Percentiles rank a stretch among this genome's conserved stretches.
Conservation (phyloP, 1,140 invertebrate species). For the Danaus plexippus region DNA sequence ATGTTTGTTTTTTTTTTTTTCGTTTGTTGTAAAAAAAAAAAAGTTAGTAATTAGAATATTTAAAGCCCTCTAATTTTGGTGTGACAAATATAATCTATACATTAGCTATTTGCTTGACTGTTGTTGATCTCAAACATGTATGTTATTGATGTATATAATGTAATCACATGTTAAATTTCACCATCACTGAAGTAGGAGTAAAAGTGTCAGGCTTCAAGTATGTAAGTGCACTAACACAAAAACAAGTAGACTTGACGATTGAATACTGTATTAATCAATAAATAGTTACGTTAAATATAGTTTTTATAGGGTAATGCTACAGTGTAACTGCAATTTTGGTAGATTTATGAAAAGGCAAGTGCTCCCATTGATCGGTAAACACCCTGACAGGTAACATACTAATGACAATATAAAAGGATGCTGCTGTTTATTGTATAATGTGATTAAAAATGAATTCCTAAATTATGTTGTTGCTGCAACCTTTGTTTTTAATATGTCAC, state of each 20-base stretch:
- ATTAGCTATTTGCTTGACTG: conserved; percentile 63
- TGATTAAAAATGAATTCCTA: no score
- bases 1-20: conserved; percentile 5
- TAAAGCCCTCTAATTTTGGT: conserved; percentile 31
- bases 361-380: conserved; percentile 5
- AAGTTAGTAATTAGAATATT: conserved; percentile 25
- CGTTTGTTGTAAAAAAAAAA: conserved; percentile 9
- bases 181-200: conserved; percentile 48
- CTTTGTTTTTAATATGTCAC: no score
- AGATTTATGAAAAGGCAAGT: no score
- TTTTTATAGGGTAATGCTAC: conserved; percentile 25
- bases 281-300: conserved; percentile 37
- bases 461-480: no score
- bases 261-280: conserved; percentile 50
- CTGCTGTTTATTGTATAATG: no score
- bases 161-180: conserved; percentile 69
- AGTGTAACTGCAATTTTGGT: conserved; percentile 5
- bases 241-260: conserved; percentile 59
- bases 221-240: conserved; percentile 63
- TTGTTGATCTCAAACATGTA: conserved; percentile 66
- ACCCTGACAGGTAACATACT: conserved; percentile 14
- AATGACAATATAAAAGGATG: conserved; percentile 46
- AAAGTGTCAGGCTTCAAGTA: conserved; percentile 47
- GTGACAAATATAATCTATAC: conserved; percentile 37
- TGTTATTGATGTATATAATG: conserved; percentile 66